phyloP scores from a whole-genome alignment of 1,140 invertebrate genomes.

The Ephestia elutella region DNA sequence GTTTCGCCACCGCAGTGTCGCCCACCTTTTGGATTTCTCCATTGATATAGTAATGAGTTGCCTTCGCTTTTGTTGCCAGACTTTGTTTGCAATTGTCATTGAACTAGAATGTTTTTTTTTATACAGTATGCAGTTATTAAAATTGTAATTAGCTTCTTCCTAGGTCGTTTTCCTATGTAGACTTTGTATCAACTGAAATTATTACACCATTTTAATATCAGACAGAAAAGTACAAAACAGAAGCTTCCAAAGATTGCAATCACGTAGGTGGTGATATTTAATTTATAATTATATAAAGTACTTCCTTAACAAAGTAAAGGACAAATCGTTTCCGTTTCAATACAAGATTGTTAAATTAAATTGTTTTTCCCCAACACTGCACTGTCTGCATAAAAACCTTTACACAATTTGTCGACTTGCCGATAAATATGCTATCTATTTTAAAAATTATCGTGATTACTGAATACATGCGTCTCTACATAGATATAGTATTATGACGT shows the following conservation, averaged over 20 bases:
- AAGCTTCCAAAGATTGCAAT: too few relatives aligned
- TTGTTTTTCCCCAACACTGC: neutral
- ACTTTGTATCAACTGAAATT: too few relatives aligned
- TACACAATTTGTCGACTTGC: constrained; percentile 20
- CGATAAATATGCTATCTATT: constrained; percentile 5
- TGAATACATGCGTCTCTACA: too few relatives aligned
- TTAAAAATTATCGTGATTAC: neutral
- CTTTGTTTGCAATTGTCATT: constrained; percentile 61
- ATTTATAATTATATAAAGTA: too few relatives aligned
- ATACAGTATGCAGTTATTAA: constrained; percentile 5
- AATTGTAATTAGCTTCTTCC: too few relatives aligned
- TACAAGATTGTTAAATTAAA: too few relatives aligned
- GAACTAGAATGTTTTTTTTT: constrained; percentile 38
- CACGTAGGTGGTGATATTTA: too few relatives aligned
- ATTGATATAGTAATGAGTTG: constrained; percentile 58
- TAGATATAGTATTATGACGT: neutral
- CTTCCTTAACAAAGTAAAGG: neutral
- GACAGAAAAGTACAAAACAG: neutral
- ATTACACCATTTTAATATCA: neutral
- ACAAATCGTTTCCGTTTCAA: neutral
- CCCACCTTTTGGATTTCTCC: constrained; percentile 58
- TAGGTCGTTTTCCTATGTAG: too few relatives aligned
- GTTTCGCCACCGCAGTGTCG: constrained; percentile 40
- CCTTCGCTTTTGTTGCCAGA: constrained; percentile 31
- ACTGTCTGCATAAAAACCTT: neutral